A percentile compares a stretch with the other conserved stretches of the same genome.
phyloP scores from a whole-genome alignment of 1,140 invertebrate species.

The Mesaphorura yosii region DNA sequence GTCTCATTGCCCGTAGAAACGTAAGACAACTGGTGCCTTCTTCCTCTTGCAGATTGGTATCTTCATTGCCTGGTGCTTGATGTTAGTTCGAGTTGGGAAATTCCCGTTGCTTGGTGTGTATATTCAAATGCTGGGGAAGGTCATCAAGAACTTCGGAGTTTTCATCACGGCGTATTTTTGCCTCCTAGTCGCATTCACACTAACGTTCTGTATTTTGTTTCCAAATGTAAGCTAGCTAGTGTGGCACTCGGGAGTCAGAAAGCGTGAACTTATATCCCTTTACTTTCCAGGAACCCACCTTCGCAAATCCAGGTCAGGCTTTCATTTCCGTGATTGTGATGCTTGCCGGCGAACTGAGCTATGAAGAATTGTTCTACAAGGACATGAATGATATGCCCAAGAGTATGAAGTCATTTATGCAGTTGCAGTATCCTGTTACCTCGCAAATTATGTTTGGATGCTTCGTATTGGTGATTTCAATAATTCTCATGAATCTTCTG shows the following conservation, averaged over 20 bases:
- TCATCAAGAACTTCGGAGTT: constrained; percentile 66
- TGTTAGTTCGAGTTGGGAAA: constrained; percentile 70
- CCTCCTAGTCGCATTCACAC: constrained; percentile 59
- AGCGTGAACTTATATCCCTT: not conserved
- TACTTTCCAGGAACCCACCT: constrained; percentile 8
- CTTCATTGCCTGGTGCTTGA: constrained; percentile 61
- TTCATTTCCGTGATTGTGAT: constrained; percentile 68
- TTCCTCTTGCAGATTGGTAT: constrained; percentile 49
- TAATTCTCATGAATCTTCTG: constrained; percentile 67
- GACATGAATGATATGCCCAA: constrained; percentile 38
- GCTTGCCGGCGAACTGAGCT: constrained; percentile 77
- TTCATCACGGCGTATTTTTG: constrained; percentile 66
- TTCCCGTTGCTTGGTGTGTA: constrained; percentile 72
- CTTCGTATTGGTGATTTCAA: constrained; percentile 63
- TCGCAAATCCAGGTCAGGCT: constrained; percentile 15
- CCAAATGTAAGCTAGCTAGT: constrained; percentile 40
- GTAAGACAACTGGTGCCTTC: too few species aligned
- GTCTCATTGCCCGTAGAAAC: too few species aligned
- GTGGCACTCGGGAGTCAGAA: not conserved
- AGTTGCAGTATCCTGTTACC: constrained; percentile 38
- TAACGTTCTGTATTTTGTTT: constrained; percentile 64
- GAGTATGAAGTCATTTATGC: constrained; percentile 40
- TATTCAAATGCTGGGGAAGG: constrained; percentile 67
- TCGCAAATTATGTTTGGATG: constrained; percentile 59
- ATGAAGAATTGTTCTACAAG: constrained; percentile 66